A percentile compares a stretch with the other conserved stretches of the same genome.
These are phyloP conservation scores for Mimas tiliae DNA, from an alignment of 2,888 invertebrate genomes.

Conservation along the genomic window DNA sequence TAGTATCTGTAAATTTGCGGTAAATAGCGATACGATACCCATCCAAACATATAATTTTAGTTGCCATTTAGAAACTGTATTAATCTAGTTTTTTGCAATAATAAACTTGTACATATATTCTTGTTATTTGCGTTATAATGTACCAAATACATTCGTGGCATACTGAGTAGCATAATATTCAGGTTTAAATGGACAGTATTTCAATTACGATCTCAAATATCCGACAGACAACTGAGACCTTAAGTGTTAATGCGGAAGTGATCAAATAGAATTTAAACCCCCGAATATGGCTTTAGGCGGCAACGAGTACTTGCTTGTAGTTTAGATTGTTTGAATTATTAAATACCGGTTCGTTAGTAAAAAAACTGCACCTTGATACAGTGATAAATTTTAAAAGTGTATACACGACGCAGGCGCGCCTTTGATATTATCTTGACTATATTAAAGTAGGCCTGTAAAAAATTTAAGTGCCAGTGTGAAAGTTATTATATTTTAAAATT, in stretches of 20 bases:
- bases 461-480: not conserved
- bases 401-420: not conserved
- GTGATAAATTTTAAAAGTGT: not conserved
- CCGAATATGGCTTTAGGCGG: not conserved
- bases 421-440: not conserved
- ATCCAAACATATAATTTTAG: not conserved
- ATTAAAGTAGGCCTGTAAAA: not conserved
- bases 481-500: no score
- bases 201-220: not conserved
- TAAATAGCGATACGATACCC: not conserved
- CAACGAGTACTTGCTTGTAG: not conserved
- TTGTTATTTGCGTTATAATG: not conserved
- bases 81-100: no score
- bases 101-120: not conserved
- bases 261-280: not conserved
- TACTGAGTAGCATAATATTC: not conserved
- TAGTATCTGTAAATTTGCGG: not conserved
- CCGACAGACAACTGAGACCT: not conserved
- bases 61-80: not conserved
- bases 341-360: not conserved
- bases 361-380: conserved; percentile 12
- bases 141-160: not conserved
- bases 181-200: not conserved
- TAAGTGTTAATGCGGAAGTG: conserved; percentile 2
- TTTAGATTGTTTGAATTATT: conserved; percentile 9